These are phyloP conservation scores for Magallana angulata DNA, from an alignment of 1,140 invertebrate genomes.

Conservation along the genomic window DNA sequence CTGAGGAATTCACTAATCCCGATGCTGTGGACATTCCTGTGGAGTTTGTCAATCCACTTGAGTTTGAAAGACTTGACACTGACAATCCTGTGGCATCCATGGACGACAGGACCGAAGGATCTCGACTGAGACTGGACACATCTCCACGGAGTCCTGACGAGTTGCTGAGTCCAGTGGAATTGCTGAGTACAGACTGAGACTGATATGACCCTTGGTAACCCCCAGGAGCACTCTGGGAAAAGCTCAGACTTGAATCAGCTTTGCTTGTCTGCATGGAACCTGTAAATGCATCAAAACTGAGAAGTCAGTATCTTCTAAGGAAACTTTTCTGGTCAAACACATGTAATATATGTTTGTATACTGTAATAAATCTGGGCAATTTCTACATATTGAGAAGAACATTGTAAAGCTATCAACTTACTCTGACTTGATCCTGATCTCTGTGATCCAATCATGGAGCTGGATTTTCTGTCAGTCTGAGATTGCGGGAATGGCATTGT, in stretches of 20 bases:
- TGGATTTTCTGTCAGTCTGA: slow-evolving; percentile 69
- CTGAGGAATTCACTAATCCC: slow-evolving; percentile 40
- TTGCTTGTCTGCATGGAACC: slow-evolving; percentile 65
- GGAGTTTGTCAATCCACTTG: slow-evolving; percentile 25
- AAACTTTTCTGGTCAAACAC: no score
- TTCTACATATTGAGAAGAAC: no score
- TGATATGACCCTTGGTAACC: slow-evolving; percentile 50
- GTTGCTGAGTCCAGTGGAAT: slow-evolving; percentile 47
- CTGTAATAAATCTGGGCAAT: no score
- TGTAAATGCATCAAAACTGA: slow-evolving; percentile 45
- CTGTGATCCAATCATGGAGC: slow-evolving; percentile 65
- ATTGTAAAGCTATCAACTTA: slow-evolving; percentile 40
- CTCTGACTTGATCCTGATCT: slow-evolving; percentile 61
- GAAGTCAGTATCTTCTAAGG: no score
- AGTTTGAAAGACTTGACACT: slow-evolving; percentile 50
- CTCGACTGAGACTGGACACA: slow-evolving; percentile 29
- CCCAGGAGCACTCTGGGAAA: slow-evolving; percentile 48
- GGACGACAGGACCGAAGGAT: slow-evolving; percentile 44
- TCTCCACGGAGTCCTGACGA: slow-evolving; percentile 40
- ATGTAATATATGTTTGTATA: no score
- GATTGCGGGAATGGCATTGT: slow-evolving; percentile 74
- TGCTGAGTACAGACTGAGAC: slow-evolving; percentile 46
- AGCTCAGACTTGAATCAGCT: slow-evolving; percentile 56
- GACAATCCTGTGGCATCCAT: slow-evolving; percentile 47
- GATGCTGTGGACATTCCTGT: slow-evolving; percentile 37